Base-by-base conservation (phyloP, 1,140 invertebrate species). In the Phocides pigmalion region DNA sequence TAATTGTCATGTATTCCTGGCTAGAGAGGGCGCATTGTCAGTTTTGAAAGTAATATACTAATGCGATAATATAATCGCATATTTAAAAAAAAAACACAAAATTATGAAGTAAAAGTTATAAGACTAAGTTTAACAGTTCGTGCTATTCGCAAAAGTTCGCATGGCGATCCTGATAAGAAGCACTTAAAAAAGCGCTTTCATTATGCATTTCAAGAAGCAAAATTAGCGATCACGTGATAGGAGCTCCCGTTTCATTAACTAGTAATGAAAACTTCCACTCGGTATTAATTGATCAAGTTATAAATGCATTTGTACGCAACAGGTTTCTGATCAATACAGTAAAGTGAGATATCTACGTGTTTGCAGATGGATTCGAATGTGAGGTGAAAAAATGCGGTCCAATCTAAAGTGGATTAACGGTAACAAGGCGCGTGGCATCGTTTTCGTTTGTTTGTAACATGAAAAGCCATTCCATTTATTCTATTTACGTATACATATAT, bases 261-360 rank as follows among this genome's bases (percentile, higher is more conserved):
- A 67, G 70, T 80, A 80, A 80, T 82, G 77, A 80, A 81, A 80
- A 76, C 72, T 79, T 76, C 73, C 63, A 59, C 42, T 70, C 68
- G 35, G 72, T 72, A 79, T 82, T 79, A 82, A 79, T 61, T 66
- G 64, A 54, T 51, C 41, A 20, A 46, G 39, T 53, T 62, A 62
- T 67, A 54, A 39, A 63, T 63, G 49, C 61, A 53, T 53, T 63
- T 63, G 49, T 62, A 51, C 14, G 53, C 17, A 63, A 63, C 61
- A 44, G 61, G 61, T 63, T 47, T 32, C 19, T 39, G 42, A 59
- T 59, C 56, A 59, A 47, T 58, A 44, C 53, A 44, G 53, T 58
- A 59, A 59, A 35, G 42, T 58, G 11, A 59, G 56, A 59, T 59
- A 59, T 58, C 54, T 58, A 28, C 35, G 41, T 46, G 54, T 58